phyloP scores from a whole-genome alignment of 2,797 vertebrate genomes.

The Cirrhinus molitorella region DNA sequence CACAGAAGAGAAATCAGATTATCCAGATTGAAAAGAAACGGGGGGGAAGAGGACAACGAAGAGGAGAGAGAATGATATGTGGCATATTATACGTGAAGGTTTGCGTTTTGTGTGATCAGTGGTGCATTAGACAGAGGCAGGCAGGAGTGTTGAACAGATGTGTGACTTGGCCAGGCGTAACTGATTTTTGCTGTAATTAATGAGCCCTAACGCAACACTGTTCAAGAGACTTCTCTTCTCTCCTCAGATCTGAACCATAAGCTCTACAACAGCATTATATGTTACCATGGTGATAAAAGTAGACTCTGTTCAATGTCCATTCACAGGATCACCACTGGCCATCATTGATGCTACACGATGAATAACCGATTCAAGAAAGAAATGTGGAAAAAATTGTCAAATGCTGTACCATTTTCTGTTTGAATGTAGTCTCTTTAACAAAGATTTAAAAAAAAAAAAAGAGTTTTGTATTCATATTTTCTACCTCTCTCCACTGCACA shows the following conservation, averaged over 20 bases:
- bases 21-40: neutral
- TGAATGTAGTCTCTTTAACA: slow-evolving; percentile 10
- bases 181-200: slow-evolving; percentile 66
- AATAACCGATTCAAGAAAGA: slow-evolving; percentile 1
- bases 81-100: slow-evolving; percentile 33
- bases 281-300: slow-evolving; percentile 39
- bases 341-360: neutral
- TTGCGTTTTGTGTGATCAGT: slow-evolving; percentile 50
- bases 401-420: neutral
- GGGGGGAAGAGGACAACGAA: neutral
- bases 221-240: slow-evolving; percentile 55
- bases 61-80: slow-evolving; percentile 31
- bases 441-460: slow-evolving; percentile 21
- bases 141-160: slow-evolving; percentile 63
- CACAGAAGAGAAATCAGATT: neutral
- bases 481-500: slow-evolving; percentile 43
- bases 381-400: neutral
- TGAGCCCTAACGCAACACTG: slow-evolving; percentile 63
- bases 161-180: slow-evolving; percentile 62
- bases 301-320: slow-evolving; percentile 48
- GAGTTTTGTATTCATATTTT: slow-evolving; percentile 41
- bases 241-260: slow-evolving; percentile 46
- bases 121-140: slow-evolving; percentile 57
- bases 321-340: slow-evolving; percentile 40
- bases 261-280: slow-evolving; percentile 23